Evolutionary conservation across 64 coral and sea anemone species (phyloP).

Genomic region (Acropora tenuis): DNA sequence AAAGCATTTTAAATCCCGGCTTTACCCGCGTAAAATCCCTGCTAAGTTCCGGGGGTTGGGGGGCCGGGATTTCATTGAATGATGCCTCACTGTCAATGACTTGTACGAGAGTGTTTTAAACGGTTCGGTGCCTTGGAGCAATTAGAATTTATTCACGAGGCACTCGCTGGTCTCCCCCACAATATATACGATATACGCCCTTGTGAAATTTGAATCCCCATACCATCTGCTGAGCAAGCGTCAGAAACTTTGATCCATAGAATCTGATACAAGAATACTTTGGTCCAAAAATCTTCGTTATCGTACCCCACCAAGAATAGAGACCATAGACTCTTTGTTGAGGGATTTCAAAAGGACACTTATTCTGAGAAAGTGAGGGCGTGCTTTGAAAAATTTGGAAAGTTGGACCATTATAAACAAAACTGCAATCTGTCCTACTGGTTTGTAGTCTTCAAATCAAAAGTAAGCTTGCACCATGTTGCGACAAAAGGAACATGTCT

Average conservation of each 20-base stretch:
- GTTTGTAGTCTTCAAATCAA: neutral
- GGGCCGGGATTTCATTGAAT: too few relatives aligned
- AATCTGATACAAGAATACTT: neutral
- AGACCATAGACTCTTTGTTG: neutral
- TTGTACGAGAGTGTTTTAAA: neutral
- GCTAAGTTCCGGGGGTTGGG: too few relatives aligned
- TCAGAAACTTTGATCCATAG: neutral
- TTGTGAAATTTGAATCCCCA: neutral
- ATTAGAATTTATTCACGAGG: neutral
- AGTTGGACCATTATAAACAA: neutral
- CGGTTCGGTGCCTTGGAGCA: constrained; percentile 5
- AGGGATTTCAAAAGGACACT: neutral
- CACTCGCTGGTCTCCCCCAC: neutral
- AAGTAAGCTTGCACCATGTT: constrained; percentile 1
- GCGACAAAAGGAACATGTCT: neutral
- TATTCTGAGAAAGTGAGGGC: neutral
- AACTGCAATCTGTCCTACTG: constrained; percentile 1
- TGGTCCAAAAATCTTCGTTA: constrained; percentile 3
- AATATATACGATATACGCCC: neutral
- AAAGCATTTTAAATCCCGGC: too few relatives aligned
- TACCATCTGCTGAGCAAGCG: neutral
- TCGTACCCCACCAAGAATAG: neutral
- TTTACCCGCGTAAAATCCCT: too few relatives aligned
- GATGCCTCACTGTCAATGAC: neutral
- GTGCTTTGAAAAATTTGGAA: constrained; percentile 2